These are phyloP conservation scores for Prunella strophiata DNA, from an alignment of 2,797 vertebrate species.

Conservation along the genomic window DNA sequence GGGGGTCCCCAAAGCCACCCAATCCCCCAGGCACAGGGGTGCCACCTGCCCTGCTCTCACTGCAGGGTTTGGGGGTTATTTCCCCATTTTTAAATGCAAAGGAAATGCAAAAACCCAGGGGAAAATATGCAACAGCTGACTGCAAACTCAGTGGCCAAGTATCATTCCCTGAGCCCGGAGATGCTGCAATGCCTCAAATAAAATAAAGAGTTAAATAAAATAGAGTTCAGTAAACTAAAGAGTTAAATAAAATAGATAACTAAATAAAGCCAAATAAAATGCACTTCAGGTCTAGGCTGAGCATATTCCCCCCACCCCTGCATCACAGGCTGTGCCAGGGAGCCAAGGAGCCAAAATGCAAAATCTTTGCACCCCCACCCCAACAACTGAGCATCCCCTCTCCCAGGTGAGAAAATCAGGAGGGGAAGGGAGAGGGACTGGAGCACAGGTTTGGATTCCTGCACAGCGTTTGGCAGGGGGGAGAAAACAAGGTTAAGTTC, in stretches of 20 bases:
- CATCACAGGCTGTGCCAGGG: background rate
- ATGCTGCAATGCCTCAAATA: background rate
- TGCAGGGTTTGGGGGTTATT: background rate
- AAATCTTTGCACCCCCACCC: background rate
- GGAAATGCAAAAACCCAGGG: background rate
- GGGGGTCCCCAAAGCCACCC: background rate
- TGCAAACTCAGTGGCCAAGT: background rate
- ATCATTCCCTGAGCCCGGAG: background rate
- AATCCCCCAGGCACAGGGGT: background rate
- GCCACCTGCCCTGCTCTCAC: background rate
- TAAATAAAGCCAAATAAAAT: background rate
- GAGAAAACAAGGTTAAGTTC: conserved; percentile 43
- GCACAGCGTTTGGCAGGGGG: background rate
- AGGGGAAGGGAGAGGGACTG: background rate
- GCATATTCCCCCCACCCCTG: background rate
- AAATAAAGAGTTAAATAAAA: background rate
- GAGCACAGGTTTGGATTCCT: background rate
- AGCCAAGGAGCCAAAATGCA: background rate
- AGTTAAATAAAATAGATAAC: background rate
- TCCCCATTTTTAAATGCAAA: background rate
- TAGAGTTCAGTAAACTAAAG: background rate
- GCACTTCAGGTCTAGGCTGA: background rate
- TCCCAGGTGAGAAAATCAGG: rapidly evolving
- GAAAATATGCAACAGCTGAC: background rate
- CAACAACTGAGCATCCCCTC: background rate